Conservation (phyloP, 1,140 invertebrate genomes). For the Bombus confusus region DNA sequence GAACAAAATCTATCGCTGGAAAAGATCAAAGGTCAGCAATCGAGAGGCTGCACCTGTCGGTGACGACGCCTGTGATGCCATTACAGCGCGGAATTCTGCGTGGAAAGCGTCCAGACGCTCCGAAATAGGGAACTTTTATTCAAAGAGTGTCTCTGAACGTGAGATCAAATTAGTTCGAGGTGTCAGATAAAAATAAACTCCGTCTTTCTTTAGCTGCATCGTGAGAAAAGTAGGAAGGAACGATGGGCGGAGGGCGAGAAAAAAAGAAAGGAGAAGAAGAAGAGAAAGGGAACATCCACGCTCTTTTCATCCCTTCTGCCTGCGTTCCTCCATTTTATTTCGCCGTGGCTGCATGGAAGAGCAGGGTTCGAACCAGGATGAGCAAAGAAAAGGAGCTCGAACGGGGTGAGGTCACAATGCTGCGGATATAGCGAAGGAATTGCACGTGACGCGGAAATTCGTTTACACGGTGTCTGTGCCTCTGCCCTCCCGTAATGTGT, state of each 20-base stretch:
- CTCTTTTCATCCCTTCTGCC: conserved; percentile 26
- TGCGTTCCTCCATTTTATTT: conserved; percentile 41
- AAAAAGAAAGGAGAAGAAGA: too few species aligned
- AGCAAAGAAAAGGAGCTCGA: neutral
- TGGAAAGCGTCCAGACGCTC: conserved; percentile 7
- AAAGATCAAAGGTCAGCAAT: conserved; percentile 61
- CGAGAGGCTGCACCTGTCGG: conserved; percentile 1
- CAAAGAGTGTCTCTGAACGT: conserved; percentile 62
- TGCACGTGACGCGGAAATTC: conserved; percentile 65
- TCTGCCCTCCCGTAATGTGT: conserved; percentile 49
- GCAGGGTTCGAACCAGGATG: conserved; percentile 22
- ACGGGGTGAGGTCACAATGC: conserved; percentile 14
- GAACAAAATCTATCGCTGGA: conserved; percentile 50
- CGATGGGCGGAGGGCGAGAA: neutral
- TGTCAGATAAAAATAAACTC: conserved; percentile 65
- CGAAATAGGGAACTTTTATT: conserved; percentile 63
- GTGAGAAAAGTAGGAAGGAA: neutral
- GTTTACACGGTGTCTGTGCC: conserved; percentile 57
- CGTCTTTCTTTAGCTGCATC: neutral
- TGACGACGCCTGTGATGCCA: neutral
- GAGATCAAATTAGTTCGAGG: conserved; percentile 69
- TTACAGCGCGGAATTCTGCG: conserved; percentile 36
- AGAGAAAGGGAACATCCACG: neutral
- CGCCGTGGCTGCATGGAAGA: conserved; percentile 21
- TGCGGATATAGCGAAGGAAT: conserved; percentile 56